Percentiles rank a stretch among this genome's conserved stretches.
Evolutionary conservation across 2,797 vertebrate genomes (phyloP).

Genomic region (Megaceryle alcyon): DNA sequence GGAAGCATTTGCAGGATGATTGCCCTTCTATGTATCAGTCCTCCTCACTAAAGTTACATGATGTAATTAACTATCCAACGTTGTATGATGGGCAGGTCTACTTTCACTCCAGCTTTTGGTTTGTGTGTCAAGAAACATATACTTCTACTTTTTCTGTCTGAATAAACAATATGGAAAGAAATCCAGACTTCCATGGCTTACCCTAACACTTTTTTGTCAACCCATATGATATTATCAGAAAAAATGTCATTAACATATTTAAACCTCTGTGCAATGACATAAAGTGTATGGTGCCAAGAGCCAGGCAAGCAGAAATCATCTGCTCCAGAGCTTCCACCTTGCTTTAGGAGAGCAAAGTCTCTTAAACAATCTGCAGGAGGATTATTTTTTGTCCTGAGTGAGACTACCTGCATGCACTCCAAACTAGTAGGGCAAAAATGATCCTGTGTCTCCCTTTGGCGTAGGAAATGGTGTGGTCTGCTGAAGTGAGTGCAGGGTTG

Average conservation of each 20-base stretch:
- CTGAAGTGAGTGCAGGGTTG: rapidly evolving
- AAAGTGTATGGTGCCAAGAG: neutral
- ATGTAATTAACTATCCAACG: too few relatives aligned
- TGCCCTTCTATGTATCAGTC: neutral
- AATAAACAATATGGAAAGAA: neutral
- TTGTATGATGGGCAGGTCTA: neutral
- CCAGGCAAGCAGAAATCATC: neutral
- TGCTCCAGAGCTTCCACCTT: neutral
- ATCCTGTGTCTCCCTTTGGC: neutral
- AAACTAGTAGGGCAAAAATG: neutral
- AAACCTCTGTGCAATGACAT: neutral
- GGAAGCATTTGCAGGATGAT: neutral
- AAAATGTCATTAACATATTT: neutral
- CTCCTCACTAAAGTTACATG: neutral
- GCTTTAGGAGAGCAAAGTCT: neutral
- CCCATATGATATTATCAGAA: neutral
- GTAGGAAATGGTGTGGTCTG: neutral
- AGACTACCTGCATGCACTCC: neutral
- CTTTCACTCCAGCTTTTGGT: neutral
- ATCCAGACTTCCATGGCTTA: neutral
- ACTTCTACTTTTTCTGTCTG: neutral
- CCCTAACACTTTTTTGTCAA: neutral
- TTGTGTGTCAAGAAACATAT: neutral
- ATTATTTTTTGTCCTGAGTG: neutral
- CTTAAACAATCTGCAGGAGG: neutral